These are phyloP conservation scores for Epirrhoe tristata DNA, from an alignment of 2,888 invertebrate species.

Conservation along the genomic window DNA sequence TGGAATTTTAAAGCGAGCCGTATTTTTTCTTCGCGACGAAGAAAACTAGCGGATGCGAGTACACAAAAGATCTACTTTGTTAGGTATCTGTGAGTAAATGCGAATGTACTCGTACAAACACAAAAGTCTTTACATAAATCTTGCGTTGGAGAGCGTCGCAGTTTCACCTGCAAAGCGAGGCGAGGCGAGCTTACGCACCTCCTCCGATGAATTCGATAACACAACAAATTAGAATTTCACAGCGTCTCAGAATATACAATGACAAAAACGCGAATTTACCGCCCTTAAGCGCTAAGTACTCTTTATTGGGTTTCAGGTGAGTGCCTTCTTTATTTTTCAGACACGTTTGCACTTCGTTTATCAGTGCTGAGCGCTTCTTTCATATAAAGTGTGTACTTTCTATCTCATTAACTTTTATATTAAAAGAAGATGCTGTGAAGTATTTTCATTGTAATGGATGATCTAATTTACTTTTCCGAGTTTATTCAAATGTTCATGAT, in stretches of 20 bases:
- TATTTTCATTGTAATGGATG: conserved; percentile 33
- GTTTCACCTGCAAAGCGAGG: conserved; percentile 55
- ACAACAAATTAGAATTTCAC: conserved; percentile 73
- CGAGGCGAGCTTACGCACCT: conserved; percentile 59
- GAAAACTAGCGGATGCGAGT: conserved; percentile 78
- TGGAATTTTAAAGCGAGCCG: conserved; percentile 75
- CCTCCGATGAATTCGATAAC: conserved; percentile 73
- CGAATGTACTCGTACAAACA: conserved; percentile 82
- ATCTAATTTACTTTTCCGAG: conserved; percentile 27
- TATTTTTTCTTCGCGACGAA: conserved; percentile 72
- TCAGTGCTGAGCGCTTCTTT: conserved; percentile 36
- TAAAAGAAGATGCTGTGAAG: conserved; percentile 27
- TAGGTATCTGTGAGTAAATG: conserved; percentile 75
- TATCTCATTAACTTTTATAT: conserved; percentile 37
- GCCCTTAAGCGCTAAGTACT: conserved; percentile 59
- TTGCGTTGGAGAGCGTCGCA: conserved; percentile 72
- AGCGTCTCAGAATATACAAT: conserved; percentile 57
- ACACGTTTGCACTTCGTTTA: conserved; percentile 59
- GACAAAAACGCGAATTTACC: conserved; percentile 66
- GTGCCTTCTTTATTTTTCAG: conserved; percentile 65
- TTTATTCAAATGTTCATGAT: conserved; percentile 24
- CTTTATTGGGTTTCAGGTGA: conserved; percentile 64
- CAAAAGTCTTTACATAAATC: conserved; percentile 85
- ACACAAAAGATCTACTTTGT: conserved; percentile 81
- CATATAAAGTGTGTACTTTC: conserved; percentile 35